Evolutionary conservation across 2,888 invertebrate species (phyloP).

Genomic region (Taphrorychus bicolor): DNA sequence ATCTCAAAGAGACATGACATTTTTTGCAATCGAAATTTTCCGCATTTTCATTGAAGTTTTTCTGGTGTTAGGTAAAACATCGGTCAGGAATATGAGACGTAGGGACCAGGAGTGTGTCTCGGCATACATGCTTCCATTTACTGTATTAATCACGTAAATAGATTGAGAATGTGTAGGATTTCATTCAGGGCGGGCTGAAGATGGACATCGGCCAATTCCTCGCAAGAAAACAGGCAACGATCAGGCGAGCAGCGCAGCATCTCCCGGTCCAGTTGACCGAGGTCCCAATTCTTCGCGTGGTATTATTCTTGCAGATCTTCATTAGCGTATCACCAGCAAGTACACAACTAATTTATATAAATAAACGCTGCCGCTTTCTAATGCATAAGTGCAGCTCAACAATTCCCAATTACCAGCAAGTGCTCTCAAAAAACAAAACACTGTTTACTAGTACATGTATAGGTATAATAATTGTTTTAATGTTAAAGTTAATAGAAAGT

Average conservation of each 20-base stretch:
- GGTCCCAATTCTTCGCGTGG: conserved; percentile 36
- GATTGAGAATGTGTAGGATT: conserved; percentile 61
- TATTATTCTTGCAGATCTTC: conserved; percentile 51
- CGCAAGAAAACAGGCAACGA: background rate
- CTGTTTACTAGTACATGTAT: background rate
- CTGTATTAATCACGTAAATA: conserved; percentile 62
- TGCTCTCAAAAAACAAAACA: background rate
- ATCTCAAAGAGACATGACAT: background rate
- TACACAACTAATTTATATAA: conserved; percentile 2
- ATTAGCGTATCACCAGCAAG: conserved; percentile 50
- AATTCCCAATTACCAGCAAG: background rate
- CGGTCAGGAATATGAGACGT: conserved; percentile 6
- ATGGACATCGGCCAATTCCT: conserved; percentile 20
- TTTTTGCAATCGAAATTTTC: background rate
- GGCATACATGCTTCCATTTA: conserved; percentile 59
- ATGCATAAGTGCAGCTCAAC: background rate
- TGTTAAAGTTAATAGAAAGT: no score
- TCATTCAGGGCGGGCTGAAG: conserved; percentile 59
- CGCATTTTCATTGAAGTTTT: background rate
- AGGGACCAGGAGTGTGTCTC: conserved; percentile 51
- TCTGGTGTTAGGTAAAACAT: conserved; percentile 3
- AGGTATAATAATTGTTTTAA: no score
- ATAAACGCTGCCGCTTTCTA: background rate
- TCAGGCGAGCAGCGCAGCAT: no score
- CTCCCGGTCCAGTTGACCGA: conserved; percentile 40